Base-by-base conservation (phyloP, 2,888 invertebrate species). In the Cheilosia impressa region DNA sequence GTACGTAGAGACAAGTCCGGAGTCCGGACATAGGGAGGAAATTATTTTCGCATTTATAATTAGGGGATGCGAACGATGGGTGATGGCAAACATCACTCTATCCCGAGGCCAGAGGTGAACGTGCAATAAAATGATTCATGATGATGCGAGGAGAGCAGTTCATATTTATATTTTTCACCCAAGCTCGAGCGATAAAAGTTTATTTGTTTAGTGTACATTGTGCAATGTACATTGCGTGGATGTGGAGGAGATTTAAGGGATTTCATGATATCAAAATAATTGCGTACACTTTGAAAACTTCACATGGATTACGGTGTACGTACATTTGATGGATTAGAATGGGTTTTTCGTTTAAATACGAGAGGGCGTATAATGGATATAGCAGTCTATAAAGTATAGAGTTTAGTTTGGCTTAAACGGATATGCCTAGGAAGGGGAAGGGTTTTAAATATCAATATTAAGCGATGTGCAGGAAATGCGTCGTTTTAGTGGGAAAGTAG, bases 41-140 rank as follows among this genome's bases (percentile, higher is more conserved):
- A 81, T 85, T 85, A 85, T 80, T 81, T 80, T 81, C 81, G 76
- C 76, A 85, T 85, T 85, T 85, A 81, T 76, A 85, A 85, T 85
- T 85, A 85, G 85, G 81, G 85, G 68, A 85, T 77, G 68, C 55
- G 68, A 65, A 66, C 60, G 38, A 45, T 69, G 53, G 22, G 50
- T 65, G 57, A 45, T 58, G 55, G 47, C 66, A 66, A 68, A 47
- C 55, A 53, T 63, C 68, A 53, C 47, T 52, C 80, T 55, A 9
- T 31, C 31, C 55, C 15, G 22, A 19, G 41, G 10, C 50, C 22
- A 43, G 63, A 52, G 60, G 63, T 71, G 62, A 75, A 52, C 50
- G 52, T 60, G 71, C 69, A 79, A 41, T 60, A 47, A 75, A 76
- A 65, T 79, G 79, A 79, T 75, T 75, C 73, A 80, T 84, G 84